Base-by-base conservation (phyloP, 2,113 vertebrate species). In the Sebastes schlegelii region DNA sequence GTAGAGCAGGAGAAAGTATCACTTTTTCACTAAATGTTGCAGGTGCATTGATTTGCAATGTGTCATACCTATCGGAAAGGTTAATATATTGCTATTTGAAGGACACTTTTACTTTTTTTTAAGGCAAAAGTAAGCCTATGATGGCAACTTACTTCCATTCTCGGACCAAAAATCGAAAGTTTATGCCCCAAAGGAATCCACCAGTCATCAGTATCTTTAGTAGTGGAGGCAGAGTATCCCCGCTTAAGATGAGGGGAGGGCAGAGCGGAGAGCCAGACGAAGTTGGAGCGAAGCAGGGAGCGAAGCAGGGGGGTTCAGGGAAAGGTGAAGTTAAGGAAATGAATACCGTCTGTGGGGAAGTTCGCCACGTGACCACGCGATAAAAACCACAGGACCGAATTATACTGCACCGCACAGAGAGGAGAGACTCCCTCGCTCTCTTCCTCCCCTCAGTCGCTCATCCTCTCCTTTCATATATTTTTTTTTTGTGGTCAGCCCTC, bases 281-380 rank as follows among this genome's bases (percentile, higher is more conserved):
- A 86, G 90, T 80, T 83, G 73, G 70, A 84, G 70, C 2, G 58
- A 90, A 76, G 49, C 78, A 57, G 58, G 60, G 77, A 81, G 74
- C n/a, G 63, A 79, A 68, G 63, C 82, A 69, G 55, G 81, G 70
- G 83, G 87, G 94, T 95, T 95, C 94, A 94, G 92, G 91, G 91
- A 92, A 92, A 95, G 94, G 93, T 95, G 94, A 94, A 93, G 84
- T 87, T 54, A 92, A 94, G 94, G 93, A 95, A 95, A 94, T 95
- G 85, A 93, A 93, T 86, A 86, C 90, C 77, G 88, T 92, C 90
- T 93, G 90, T 89, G 83, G 84, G 91, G 91, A 95, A 93, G 90
- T 88, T 91, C 66, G 77, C 81, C 87, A 90, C 90, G 89, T 92
- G 92, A 94, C 90, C 84, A 77, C 8, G 83, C 48, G 65, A 89